Evolutionary conservation across 2,113 vertebrate species (phyloP).

Genomic region (Jacana jacana): DNA sequence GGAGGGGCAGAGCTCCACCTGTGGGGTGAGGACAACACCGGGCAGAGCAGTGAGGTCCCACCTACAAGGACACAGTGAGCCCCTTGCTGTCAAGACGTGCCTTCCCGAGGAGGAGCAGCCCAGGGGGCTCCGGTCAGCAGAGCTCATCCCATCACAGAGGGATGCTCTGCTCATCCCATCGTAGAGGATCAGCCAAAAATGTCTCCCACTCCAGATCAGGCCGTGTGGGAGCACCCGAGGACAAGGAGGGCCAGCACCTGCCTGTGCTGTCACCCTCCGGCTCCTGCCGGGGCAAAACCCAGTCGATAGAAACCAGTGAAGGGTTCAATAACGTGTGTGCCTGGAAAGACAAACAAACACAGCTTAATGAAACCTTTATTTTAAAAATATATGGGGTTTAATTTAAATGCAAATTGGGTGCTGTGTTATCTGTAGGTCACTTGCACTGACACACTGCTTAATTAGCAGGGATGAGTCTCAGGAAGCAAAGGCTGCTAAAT

Average conservation of each 20-base stretch:
- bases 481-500: constrained; percentile 55
- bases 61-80: background rate
- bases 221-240: rapidly evolving
- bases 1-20: background rate
- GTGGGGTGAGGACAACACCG: background rate
- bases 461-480: constrained; percentile 48
- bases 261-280: background rate
- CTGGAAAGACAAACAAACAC: constrained; percentile 38
- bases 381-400: constrained; percentile 72
- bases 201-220: too few species aligned
- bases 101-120: background rate
- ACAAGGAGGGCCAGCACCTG: background rate
- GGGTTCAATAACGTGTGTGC: background rate
- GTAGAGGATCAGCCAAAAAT: background rate
- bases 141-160: background rate
- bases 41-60: background rate
- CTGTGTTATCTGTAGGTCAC: constrained; percentile 48
- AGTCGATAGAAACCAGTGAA: background rate
- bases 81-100: background rate
- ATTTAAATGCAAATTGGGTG: constrained; percentile 68
- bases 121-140: constrained; percentile 2
- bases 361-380: constrained; percentile 49
- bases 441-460: constrained; percentile 51
- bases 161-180: background rate
- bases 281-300: background rate